Conservation (phyloP, 2,797 vertebrate species). For the Macropus fuliginosus region DNA sequence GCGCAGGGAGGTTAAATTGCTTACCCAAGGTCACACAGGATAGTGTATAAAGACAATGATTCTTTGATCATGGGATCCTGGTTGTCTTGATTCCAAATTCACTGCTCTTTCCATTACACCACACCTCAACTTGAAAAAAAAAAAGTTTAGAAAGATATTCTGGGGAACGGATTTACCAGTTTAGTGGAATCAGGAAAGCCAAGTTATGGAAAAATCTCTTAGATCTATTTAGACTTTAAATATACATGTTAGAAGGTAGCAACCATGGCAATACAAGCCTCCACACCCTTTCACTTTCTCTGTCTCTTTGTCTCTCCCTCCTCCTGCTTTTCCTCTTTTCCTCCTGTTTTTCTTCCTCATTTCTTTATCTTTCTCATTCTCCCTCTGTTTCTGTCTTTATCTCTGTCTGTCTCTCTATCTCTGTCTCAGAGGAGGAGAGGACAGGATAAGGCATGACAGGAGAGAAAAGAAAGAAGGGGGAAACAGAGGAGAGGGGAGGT, state of each 20-base stretch:
- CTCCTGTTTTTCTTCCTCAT: not conserved
- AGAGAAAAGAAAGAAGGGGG: not conserved
- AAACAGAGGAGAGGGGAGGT: not conserved
- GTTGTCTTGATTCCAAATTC: not conserved
- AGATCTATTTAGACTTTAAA: not conserved
- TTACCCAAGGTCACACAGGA: not conserved
- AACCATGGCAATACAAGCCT: not conserved
- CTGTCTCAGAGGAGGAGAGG: not conserved
- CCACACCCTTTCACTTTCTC: not conserved
- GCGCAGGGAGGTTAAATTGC: not conserved
- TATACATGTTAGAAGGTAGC: not conserved
- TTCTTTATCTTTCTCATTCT: not conserved
- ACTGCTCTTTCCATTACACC: not conserved
- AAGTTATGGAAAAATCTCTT: not conserved
- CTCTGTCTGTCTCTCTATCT: not conserved
- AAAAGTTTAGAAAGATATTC: not conserved
- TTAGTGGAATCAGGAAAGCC: not conserved
- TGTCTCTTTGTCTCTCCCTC: not conserved
- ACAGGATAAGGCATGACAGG: not conserved
- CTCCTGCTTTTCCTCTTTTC: not conserved
- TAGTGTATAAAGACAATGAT: not conserved
- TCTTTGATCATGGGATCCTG: not conserved
- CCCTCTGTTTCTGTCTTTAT: not conserved
- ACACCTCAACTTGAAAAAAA: not conserved
- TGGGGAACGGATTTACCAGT: not conserved